These are phyloP conservation scores for Rhogogaster chlorosoma DNA, from an alignment of 2,888 invertebrate species.

Conservation along the genomic window DNA sequence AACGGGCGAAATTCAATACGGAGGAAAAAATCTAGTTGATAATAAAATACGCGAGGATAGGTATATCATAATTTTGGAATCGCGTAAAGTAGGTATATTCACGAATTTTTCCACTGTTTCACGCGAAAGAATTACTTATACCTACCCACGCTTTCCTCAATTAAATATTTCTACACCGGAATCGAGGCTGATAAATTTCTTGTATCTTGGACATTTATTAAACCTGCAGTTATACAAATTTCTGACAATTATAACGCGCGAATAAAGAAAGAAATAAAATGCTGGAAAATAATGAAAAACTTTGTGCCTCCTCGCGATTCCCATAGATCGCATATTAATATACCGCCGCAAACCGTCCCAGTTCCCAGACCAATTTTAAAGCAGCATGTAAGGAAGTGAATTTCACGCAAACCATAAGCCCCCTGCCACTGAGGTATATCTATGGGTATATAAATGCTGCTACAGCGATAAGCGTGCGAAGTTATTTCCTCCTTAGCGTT, in stretches of 20 bases:
- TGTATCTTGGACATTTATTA: not conserved
- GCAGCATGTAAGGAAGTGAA: not conserved
- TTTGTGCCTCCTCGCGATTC: not conserved
- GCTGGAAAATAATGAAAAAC: too few species aligned
- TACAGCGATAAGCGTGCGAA: not conserved
- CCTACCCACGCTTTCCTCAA: not conserved
- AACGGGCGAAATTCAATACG: not conserved
- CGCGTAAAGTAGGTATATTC: too few species aligned
- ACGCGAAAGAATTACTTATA: not conserved
- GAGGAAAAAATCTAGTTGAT: not conserved
- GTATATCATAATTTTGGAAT: not conserved
- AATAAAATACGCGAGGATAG: not conserved
- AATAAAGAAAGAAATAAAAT: not conserved
- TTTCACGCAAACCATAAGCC: not conserved
- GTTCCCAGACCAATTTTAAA: constrained; percentile 15
- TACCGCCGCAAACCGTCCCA: not conserved
- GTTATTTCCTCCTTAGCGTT: not conserved
- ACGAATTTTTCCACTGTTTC: too few species aligned
- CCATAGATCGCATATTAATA: not conserved
- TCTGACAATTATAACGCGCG: not conserved
- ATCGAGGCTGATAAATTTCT: not conserved
- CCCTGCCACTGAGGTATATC: not conserved
- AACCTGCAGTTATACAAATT: not conserved
- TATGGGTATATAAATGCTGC: not conserved
- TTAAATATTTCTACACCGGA: not conserved